These are phyloP conservation scores for Dicycla oo DNA, from an alignment of 2,888 invertebrate genomes.

Conservation along the genomic window DNA sequence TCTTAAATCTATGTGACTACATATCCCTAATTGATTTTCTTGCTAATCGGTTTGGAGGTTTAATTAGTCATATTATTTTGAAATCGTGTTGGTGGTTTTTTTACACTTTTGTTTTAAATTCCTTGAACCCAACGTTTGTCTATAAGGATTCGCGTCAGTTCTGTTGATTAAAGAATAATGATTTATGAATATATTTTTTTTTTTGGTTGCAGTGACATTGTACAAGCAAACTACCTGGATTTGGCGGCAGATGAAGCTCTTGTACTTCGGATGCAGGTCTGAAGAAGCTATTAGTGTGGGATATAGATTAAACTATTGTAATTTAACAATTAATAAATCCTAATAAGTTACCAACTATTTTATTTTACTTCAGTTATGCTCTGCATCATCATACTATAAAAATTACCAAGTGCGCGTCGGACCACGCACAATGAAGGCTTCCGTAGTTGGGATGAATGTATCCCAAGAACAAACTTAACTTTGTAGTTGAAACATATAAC, in stretches of 20 bases:
- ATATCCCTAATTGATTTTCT: slow-evolving; percentile 4
- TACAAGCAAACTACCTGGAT: slow-evolving; percentile 81
- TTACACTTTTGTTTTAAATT: background rate
- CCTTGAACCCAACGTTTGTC: background rate
- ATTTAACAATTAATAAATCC: slow-evolving; percentile 33
- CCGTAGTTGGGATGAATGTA: too few relatives aligned
- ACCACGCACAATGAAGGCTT: too few relatives aligned
- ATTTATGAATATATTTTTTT: background rate
- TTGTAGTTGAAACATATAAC: too few relatives aligned
- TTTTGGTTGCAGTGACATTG: slow-evolving; percentile 81
- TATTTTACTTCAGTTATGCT: slow-evolving; percentile 1
- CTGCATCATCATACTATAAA: too few relatives aligned
- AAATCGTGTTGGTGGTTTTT: background rate
- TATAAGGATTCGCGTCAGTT: too few relatives aligned
- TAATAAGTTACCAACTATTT: slow-evolving; percentile 4
- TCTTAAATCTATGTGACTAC: background rate
- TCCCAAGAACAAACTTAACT: too few relatives aligned
- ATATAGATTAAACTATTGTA: slow-evolving; percentile 16
- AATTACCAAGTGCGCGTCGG: too few relatives aligned
- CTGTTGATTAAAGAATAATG: background rate
- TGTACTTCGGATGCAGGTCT: slow-evolving; percentile 86
- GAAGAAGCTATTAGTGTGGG: slow-evolving; percentile 29
- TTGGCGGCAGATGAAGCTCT: slow-evolving; percentile 84
- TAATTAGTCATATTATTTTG: background rate
- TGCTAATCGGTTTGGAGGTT: background rate